Evolutionary conservation across 2,797 vertebrate species (phyloP), one percentile per base, ranked within the genome.

Genomic region (Anguilla marmorata): DNA sequence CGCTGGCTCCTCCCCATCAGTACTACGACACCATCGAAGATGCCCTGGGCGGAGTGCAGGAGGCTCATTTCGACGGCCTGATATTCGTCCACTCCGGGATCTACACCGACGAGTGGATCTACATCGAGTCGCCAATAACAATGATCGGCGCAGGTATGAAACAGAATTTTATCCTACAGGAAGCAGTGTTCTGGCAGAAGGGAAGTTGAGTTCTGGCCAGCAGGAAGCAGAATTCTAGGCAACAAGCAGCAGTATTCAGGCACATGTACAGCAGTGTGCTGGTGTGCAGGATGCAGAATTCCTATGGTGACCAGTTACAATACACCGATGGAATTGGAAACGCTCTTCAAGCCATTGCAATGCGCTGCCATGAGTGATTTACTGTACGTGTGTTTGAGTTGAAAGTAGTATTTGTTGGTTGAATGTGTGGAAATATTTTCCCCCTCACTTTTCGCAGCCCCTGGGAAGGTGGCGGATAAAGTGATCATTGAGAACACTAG

Each of bases 1-100:
- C 14, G 21, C 21, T 76, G 48, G 3, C 58, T 11, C n/a, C 50
- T 83, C 69, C 45, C 27, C 92, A 88, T 30, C 92, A 99, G 99
- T 99, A 99, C 93, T 99, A 99, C 79, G 99, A 99, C 94, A 99
- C 99, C 91, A 99, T 99, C 93, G 99, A 99, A 93, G 99, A 99
- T 91, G 99, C 99, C 85, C 96, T 99, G 24, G 98, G 98, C 93
- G 99, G 99, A 3, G 99, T 99, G 89, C 99, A 99, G 91, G 99
- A 99, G 94, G 98, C 98, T 94, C 98, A 99, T 94, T 99, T 99
- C 95, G 99, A 99, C 89, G 99, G 99, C 92, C 97, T 99, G 92
- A 99, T 99, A 95, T 99, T 99, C 93, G 99, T 99, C 94, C 99
- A 99, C 94, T 99, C 99, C 94, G 98, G 99, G 90, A 98, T 99